Evolutionary conservation across 2,113 vertebrate genomes (phyloP), one percentile per base, ranked within the genome.

Genomic region (Cavia aperea): DNA sequence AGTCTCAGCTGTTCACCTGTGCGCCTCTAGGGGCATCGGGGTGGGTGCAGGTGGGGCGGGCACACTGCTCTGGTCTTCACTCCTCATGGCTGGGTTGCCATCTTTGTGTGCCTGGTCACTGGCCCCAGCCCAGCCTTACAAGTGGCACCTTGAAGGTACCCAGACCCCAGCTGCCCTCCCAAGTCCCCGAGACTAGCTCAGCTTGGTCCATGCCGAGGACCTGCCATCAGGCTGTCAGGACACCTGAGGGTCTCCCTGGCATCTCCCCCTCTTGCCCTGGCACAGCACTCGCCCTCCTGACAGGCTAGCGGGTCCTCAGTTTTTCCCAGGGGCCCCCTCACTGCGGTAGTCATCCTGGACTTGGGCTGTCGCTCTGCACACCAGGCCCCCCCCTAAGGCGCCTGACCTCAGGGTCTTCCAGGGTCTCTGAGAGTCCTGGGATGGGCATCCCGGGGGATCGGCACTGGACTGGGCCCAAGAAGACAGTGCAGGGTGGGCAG

Each of bases 341-440:
- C 1, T 3, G 46, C 70, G 21, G 12, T 0, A 21, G 33, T 39
- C 0, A 0, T 36, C 18, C 24, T 23, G 4, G 29, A n/a, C 14
- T 66, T 26, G 4, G 39, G 56, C 23, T 3, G 51, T 7, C 0
- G 0, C 13, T 85, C 19, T 26, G 54, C 26, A 33, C 63, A 21
- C 26, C 31, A 43, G 24, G 54, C 62, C 1, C 13, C 1, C 60
- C 21, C 4, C 23, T 58, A 15, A 1, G 3, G 58, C 6, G 46
- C 15, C 39, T 5, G 16, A 39, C 56, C 9, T 14, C 49, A 63
- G 33, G 2, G 10, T 2, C 49, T 56, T 54, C 58, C 2, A 10
- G 7, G 54, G 3, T 21, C 89, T 43, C 19, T 4, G 1, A 24
- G 68, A 81, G 54, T 56, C 7, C 0, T 1, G 36, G 65, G 31